Conservation (phyloP, 2,113 vertebrate genomes). For the Vidua macroura region DNA sequence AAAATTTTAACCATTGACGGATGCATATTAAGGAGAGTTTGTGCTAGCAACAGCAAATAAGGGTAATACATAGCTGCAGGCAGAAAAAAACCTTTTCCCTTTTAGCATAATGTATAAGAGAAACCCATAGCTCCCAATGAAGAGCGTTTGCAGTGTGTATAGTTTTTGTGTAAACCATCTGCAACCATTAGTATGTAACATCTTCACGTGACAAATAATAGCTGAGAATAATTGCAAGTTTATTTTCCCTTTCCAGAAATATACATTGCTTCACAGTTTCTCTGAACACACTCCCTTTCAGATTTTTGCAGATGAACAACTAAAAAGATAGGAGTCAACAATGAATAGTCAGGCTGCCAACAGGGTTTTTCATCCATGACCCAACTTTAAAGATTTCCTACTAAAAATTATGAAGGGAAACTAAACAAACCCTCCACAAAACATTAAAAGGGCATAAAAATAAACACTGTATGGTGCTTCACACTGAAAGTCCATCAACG, state of each 20-base stretch:
- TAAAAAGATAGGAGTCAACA: conserved; percentile 23
- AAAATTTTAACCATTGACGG: conserved; percentile 16
- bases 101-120: not conserved
- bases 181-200: conserved; percentile 13
- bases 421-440: conserved; percentile 31
- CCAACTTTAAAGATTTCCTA: conserved; percentile 49
- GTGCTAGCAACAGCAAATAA: not conserved
- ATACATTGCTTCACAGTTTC: not conserved
- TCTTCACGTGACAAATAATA: conserved; percentile 32
- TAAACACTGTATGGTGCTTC: conserved; percentile 28
- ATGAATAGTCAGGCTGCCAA: conserved; percentile 17
- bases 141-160: not conserved
- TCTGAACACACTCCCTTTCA: conserved; percentile 14
- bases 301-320: conserved; percentile 3
- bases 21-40: not conserved
- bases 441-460: conserved; percentile 45
- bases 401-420: conserved; percentile 40
- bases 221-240: conserved; percentile 32
- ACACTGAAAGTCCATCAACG: conserved; percentile 16
- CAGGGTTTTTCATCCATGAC: not conserved
- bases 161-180: conserved; percentile 39
- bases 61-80: conserved; percentile 5
- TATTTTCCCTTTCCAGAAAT: conserved; percentile 51
- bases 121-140: conserved; percentile 8
- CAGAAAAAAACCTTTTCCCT: not conserved